Evolutionary conservation across 2,888 invertebrate species (phyloP).

Genomic region (Phaonia tiefii): DNA sequence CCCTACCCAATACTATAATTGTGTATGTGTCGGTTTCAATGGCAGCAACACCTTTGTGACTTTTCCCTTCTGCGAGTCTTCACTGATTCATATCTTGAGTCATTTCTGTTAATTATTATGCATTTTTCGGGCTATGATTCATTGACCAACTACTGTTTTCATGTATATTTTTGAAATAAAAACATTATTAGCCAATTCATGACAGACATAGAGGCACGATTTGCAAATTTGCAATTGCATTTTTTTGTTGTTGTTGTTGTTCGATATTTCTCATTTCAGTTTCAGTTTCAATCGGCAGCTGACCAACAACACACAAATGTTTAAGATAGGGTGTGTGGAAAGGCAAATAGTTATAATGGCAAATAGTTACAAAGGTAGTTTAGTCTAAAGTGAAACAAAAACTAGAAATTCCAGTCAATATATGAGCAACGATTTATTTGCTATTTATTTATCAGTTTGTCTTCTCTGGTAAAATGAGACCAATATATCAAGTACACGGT

Average conservation of each 20-base stretch:
- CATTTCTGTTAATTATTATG: too few relatives aligned
- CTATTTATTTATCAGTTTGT: slow-evolving; percentile 12
- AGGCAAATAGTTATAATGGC: slow-evolving; percentile 17
- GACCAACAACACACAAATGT: not conserved
- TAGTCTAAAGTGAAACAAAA: slow-evolving; percentile 42
- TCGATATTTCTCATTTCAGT: too few relatives aligned
- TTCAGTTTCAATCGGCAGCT: not conserved
- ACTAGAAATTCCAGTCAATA: slow-evolving; percentile 54
- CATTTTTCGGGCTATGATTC: not conserved
- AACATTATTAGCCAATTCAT: slow-evolving; percentile 58
- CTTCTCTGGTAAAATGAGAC: not conserved
- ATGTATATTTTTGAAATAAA: slow-evolving; percentile 8
- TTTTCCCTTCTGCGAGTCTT: too few relatives aligned
- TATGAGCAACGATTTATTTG: slow-evolving; percentile 12
- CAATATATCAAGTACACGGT: too few relatives aligned
- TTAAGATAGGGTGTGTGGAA: slow-evolving; percentile 37
- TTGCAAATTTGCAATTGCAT: not conserved
- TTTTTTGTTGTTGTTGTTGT: too few relatives aligned
- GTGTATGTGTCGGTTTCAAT: too few relatives aligned
- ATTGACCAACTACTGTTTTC: not conserved
- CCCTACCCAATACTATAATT: too few relatives aligned
- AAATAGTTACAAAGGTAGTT: slow-evolving; percentile 25
- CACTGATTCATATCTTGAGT: too few relatives aligned
- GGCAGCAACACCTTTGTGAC: too few relatives aligned
- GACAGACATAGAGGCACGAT: slow-evolving; percentile 57